Evolutionary conservation across 2,888 invertebrate species (phyloP).

Genomic region (Drosophila falleni): DNA sequence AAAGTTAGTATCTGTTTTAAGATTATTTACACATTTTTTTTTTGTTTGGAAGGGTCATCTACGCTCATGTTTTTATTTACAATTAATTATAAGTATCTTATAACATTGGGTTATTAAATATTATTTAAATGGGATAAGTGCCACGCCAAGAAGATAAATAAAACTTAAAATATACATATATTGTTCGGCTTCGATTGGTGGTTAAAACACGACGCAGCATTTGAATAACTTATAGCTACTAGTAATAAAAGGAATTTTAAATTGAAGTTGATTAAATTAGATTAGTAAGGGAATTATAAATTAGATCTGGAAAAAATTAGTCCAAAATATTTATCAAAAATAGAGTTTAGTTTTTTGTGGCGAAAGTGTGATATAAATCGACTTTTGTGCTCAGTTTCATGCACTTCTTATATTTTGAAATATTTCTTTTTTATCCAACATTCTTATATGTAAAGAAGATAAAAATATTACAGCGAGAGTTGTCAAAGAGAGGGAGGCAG

Average conservation of each 20-base stretch:
- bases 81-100: conserved; percentile 37
- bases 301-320: conserved; percentile 73
- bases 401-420: conserved; percentile 53
- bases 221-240: conserved; percentile 65
- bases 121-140: conserved; percentile 54
- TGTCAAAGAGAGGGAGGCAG: conserved; percentile 49
- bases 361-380: conserved; percentile 52
- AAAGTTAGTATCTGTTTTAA: conserved; percentile 40
- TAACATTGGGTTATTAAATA: conserved; percentile 8
- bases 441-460: conserved; percentile 54
- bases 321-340: conserved; percentile 54
- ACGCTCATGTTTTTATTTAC: conserved; percentile 65
- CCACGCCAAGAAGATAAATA: conserved; percentile 61
- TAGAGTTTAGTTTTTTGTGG: conserved; percentile 44
- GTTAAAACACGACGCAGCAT: conserved; percentile 58
- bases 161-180: conserved; percentile 47
- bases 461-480: conserved; percentile 42
- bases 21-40: conserved; percentile 63
- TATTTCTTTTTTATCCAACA: conserved; percentile 42
- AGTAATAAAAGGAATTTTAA: conserved; percentile 33
- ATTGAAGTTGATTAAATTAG: conserved; percentile 39
- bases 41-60: conserved; percentile 33
- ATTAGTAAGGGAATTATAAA: conserved; percentile 46
- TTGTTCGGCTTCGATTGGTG: conserved; percentile 43
- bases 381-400: conserved; percentile 70